phyloP scores from a whole-genome alignment of 2,113 vertebrate species.

The Ochotona princeps region DNA sequence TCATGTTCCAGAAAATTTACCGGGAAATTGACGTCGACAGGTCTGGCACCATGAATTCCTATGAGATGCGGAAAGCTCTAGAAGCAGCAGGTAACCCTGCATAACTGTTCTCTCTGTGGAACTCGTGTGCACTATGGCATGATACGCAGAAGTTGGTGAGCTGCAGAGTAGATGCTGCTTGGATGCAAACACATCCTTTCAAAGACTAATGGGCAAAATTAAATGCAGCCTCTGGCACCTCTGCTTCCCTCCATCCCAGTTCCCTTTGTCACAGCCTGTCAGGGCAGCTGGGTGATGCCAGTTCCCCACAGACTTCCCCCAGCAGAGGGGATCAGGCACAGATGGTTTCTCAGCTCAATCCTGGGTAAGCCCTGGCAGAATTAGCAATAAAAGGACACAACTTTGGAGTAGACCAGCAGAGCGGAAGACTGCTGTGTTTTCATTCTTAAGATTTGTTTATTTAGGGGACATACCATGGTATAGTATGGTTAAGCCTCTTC shows the following conservation, averaged over 20 bases:
- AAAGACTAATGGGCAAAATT: background rate
- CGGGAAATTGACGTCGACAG: constrained; percentile 87
- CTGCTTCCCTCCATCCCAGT: background rate
- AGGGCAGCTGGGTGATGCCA: background rate
- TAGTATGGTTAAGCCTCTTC: no score
- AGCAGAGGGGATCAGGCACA: background rate
- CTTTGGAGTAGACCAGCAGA: background rate
- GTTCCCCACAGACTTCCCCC: background rate
- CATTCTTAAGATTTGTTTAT: no score
- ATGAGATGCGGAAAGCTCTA: constrained; percentile 88
- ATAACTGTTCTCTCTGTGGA: background rate
- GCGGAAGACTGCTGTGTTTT: background rate
- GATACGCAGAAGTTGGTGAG: background rate
- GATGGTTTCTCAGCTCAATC: background rate
- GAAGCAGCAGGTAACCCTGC: constrained; percentile 84
- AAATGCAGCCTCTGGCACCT: background rate
- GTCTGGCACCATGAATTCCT: constrained; percentile 89
- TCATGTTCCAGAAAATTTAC: constrained; percentile 86
- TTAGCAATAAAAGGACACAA: fast-evolving
- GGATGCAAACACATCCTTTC: background rate
- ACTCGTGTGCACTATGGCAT: background rate
- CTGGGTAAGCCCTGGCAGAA: background rate
- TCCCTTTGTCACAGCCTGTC: background rate
- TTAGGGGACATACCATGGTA: no score
- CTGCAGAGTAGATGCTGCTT: background rate